Percentiles rank a stretch among this genome's conserved stretches.
Conservation (phyloP, 2,113 vertebrate species). For the crab-eating macaque (Macaca fascicularis) region DNA sequence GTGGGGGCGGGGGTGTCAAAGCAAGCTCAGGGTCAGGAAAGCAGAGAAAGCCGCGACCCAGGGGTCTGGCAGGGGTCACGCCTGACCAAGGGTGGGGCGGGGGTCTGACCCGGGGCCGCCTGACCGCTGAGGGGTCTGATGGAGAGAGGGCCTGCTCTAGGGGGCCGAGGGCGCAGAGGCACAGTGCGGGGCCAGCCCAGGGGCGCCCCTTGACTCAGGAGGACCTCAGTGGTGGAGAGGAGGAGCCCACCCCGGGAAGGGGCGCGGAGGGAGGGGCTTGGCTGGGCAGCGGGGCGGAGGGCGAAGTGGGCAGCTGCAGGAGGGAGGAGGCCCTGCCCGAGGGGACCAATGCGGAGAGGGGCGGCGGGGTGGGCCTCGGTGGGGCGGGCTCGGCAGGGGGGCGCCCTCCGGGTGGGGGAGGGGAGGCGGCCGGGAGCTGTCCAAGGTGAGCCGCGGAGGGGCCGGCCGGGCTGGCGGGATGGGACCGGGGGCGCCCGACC, state of each 20-base stretch:
- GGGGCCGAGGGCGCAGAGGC: neutral
- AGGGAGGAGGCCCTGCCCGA: too few relatives aligned
- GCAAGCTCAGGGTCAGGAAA: neutral
- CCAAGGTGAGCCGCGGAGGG: neutral
- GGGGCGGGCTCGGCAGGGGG: too few relatives aligned
- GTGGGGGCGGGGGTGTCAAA: neutral
- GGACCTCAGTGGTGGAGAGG: neutral
- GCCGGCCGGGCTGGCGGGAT: neutral
- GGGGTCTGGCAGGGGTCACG: neutral
- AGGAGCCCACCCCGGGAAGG: neutral
- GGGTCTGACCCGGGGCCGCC: neutral
- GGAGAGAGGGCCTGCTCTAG: neutral
- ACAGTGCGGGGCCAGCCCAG: neutral
- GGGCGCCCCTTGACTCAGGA: neutral
- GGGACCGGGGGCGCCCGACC: neutral
- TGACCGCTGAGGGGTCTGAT: neutral
- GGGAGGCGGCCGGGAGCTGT: neutral
- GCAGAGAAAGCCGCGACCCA: neutral
- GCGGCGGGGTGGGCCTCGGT: neutral
- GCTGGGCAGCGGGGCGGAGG: neutral
- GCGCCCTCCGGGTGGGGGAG: neutral
- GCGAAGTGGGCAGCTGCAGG: too few relatives aligned
- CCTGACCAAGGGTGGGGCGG: too few relatives aligned
- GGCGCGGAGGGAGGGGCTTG: neutral
- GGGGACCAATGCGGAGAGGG: neutral